Conservation (phyloP, 2,797 vertebrate genomes). For the Characodon lateralis region DNA sequence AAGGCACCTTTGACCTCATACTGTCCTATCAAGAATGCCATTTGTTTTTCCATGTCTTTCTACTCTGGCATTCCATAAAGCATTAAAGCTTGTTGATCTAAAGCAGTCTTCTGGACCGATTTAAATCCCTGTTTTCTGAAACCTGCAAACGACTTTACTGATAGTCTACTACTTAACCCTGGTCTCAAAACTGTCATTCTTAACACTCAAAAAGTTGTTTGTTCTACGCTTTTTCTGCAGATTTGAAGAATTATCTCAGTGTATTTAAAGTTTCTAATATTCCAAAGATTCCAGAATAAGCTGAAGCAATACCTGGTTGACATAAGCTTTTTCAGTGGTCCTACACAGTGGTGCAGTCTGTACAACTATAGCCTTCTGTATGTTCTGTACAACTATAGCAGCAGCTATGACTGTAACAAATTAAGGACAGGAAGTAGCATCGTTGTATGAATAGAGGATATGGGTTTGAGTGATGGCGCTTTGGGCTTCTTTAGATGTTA, state of each 20-base stretch:
- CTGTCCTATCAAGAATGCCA: not conserved
- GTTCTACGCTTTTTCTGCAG: not conserved
- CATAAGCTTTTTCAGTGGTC: too few species aligned
- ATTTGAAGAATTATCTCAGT: not conserved
- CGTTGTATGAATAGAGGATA: too few species aligned
- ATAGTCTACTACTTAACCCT: not conserved
- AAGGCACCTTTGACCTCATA: not conserved
- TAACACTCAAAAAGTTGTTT: not conserved
- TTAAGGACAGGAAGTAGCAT: too few species aligned
- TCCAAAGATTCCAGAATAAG: too few species aligned
- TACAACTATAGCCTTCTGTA: too few species aligned
- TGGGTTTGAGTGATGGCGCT: too few species aligned
- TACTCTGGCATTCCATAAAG: conserved; percentile 1
- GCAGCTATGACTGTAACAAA: too few species aligned
- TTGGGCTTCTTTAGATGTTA: too few species aligned
- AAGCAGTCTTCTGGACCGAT: not conserved
- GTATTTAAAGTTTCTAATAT: not conserved
- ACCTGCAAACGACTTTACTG: not conserved
- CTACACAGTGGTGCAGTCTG: too few species aligned
- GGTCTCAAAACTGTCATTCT: not conserved
- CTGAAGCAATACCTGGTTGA: too few species aligned
- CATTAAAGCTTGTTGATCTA: conserved; percentile 1
- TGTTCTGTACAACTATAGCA: too few species aligned
- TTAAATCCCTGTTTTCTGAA: not conserved
- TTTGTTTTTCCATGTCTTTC: not conserved